A percentile compares a stretch with the other conserved stretches of the same genome.
Evolutionary conservation across 2,888 invertebrate species (phyloP).

Genomic region (Steromphala cineraria): DNA sequence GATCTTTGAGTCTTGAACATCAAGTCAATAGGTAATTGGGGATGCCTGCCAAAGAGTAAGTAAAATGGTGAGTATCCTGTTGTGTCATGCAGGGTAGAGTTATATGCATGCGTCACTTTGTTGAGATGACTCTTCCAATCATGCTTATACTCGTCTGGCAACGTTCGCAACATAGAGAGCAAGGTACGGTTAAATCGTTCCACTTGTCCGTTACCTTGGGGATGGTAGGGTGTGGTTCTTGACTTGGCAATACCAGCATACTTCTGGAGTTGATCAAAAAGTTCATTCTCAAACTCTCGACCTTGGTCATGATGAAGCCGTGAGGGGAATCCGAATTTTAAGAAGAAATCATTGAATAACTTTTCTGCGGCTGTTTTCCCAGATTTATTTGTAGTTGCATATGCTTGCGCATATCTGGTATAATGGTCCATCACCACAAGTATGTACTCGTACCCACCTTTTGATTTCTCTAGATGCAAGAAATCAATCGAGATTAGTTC

Average conservation of each 20-base stretch:
- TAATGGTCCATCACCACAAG: constrained; percentile 16
- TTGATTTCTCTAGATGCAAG: neutral
- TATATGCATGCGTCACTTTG: constrained; percentile 16
- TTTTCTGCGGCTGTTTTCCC: neutral
- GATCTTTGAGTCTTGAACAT: constrained; percentile 7
- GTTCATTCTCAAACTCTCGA: neutral
- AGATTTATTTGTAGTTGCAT: constrained; percentile 18
- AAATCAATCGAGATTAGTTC: constrained; percentile 6
- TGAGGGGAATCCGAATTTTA: neutral
- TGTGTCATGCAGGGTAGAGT: neutral
- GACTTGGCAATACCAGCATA: constrained; percentile 11
- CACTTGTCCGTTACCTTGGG: constrained; percentile 14
- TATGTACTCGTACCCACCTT: constrained; percentile 10
- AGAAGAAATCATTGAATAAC: neutral
- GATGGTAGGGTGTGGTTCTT: constrained; percentile 9
- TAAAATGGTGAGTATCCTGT: constrained; percentile 12
- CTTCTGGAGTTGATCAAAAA: neutral
- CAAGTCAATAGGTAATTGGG: neutral
- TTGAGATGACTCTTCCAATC: constrained; percentile 18
- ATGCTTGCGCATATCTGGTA: constrained; percentile 15
- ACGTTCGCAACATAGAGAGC: constrained; percentile 2
- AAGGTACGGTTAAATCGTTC: constrained; percentile 21
- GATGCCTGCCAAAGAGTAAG: constrained; percentile 11
- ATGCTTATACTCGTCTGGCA: constrained; percentile 3
- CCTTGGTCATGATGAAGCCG: neutral